phyloP scores from a whole-genome alignment of 2,888 invertebrate species.

The Apodemia duryi region DNA sequence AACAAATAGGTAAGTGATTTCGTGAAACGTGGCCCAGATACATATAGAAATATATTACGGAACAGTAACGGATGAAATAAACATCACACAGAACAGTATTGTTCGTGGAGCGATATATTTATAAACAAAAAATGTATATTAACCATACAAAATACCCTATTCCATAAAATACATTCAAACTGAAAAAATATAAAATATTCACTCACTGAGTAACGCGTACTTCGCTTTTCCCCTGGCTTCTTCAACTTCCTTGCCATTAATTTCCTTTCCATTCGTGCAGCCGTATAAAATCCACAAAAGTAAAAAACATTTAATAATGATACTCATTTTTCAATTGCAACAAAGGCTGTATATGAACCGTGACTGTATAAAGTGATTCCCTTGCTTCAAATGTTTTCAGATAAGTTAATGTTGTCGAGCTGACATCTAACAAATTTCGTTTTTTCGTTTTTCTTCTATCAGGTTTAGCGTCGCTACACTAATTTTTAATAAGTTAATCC shows the following conservation, averaged over 20 bases:
- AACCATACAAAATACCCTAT: neutral
- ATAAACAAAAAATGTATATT: neutral
- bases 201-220: slow-evolving; percentile 65
- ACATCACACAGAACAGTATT: neutral
- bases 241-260: slow-evolving; percentile 27
- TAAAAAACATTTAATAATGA: slow-evolving; percentile 23
- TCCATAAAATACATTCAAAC: slow-evolving; percentile 17
- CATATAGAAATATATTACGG: too few species aligned
- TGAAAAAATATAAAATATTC: slow-evolving; percentile 15
- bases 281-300: slow-evolving; percentile 28
- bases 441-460: neutral
- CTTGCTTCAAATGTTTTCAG: slow-evolving; percentile 4
- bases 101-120: neutral
- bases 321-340: slow-evolving; percentile 15
- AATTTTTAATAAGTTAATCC: slow-evolving; percentile 1
- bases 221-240: slow-evolving; percentile 61
- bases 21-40: too few species aligned
- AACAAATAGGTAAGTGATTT: too few species aligned
- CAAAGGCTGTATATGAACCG: slow-evolving; percentile 14
- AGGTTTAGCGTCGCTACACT: neutral
- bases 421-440: neutral
- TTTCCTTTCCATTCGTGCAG: slow-evolving; percentile 33
- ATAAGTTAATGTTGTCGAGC: slow-evolving; percentile 2
- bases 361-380: slow-evolving; percentile 14
- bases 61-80: neutral